A percentile compares a stretch with the other conserved stretches of the same genome.
Evolutionary conservation across 2,888 invertebrate species (phyloP).

Genomic region (Selenia dentaria): DNA sequence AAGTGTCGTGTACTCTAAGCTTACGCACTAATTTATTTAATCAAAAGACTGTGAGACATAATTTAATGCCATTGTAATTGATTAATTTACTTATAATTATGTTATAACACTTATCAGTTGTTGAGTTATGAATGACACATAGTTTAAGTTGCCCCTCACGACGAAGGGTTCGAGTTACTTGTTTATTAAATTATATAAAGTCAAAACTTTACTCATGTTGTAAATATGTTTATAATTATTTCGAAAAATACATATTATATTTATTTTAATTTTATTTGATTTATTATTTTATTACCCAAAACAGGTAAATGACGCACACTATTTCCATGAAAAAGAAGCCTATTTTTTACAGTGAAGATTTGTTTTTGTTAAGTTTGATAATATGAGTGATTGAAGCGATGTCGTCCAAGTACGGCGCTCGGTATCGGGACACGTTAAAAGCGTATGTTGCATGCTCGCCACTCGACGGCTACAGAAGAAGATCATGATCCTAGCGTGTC

Average conservation of each 20-base stretch:
- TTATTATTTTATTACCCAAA: conserved; percentile 47
- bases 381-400: conserved; percentile 43
- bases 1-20: conserved; percentile 38
- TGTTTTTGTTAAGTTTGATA: conserved; percentile 15
- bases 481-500: conserved; percentile 96
- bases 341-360: conserved; percentile 26
- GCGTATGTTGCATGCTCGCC: conserved; percentile 77
- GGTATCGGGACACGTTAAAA: conserved; percentile 60
- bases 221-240: conserved; percentile 77
- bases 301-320: conserved; percentile 77
- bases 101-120: conserved; percentile 42
- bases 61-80: conserved; percentile 70
- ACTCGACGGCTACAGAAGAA: conserved; percentile 89
- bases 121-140: conserved; percentile 42
- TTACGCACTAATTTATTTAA: conserved; percentile 62
- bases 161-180: conserved; percentile 48
- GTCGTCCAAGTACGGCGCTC: conserved; percentile 38
- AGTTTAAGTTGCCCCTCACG: conserved; percentile 40
- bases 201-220: conserved; percentile 69
- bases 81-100: conserved; percentile 55
- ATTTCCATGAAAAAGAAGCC: conserved; percentile 29
- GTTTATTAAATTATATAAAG: conserved; percentile 52
- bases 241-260: conserved; percentile 79
- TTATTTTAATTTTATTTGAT: conserved; percentile 74
- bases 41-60: conserved; percentile 75